Conservation (phyloP, 2,797 vertebrate genomes). For the Takifugu ocellatus region DNA sequence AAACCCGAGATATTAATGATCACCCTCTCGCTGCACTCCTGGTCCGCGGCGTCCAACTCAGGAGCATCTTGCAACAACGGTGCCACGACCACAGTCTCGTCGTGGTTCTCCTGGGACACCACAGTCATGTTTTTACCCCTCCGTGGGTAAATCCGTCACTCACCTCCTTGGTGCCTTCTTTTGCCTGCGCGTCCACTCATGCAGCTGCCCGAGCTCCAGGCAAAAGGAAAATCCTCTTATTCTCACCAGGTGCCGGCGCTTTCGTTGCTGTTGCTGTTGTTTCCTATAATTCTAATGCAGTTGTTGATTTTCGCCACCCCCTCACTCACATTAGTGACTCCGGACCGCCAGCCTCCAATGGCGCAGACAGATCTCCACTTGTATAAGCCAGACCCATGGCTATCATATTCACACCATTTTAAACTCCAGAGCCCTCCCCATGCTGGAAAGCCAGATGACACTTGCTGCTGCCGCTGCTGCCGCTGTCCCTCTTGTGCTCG, state of each 20-base stretch:
- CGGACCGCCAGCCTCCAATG: slow-evolving; percentile 57
- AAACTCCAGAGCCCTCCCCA: slow-evolving; percentile 75
- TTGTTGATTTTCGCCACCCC: slow-evolving; percentile 47
- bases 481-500: slow-evolving; percentile 59
- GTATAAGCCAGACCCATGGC: slow-evolving; percentile 57
- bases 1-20: slow-evolving; percentile 92
- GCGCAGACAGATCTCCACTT: slow-evolving; percentile 60
- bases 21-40: slow-evolving; percentile 86
- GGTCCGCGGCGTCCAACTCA: slow-evolving; percentile 72
- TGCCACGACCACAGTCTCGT: slow-evolving; percentile 68
- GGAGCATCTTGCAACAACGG: slow-evolving; percentile 64
- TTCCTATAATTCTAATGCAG: slow-evolving; percentile 21
- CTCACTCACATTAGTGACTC: slow-evolving; percentile 57
- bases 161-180: slow-evolving; percentile 57
- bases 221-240: not conserved
- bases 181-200: slow-evolving; percentile 46
- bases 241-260: slow-evolving; percentile 1
- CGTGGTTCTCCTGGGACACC: slow-evolving; percentile 77
- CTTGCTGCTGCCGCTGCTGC: slow-evolving; percentile 53
- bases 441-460: slow-evolving; percentile 69
- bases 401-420: slow-evolving; percentile 78
- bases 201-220: slow-evolving; percentile 30
- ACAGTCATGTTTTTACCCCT: slow-evolving; percentile 76
- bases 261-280: not conserved
- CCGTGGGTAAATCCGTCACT: slow-evolving; percentile 58